Base-by-base conservation (phyloP, 2,113 vertebrate species). In the Elgaria multicarinata region DNA sequence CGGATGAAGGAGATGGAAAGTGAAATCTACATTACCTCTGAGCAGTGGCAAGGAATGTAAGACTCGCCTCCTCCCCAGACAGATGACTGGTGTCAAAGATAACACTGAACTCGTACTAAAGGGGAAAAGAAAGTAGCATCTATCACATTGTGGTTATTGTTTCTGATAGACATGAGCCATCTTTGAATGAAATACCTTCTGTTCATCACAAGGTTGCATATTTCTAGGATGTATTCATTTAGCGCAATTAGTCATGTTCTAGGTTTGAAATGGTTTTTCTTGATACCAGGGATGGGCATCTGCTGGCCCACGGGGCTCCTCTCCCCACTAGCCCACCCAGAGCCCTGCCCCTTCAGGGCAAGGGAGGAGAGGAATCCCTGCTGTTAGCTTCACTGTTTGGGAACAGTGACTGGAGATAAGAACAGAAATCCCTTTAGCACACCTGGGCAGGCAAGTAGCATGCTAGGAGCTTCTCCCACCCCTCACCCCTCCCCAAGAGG, bases 21-120 rank as follows among this genome's bases (percentile, higher is more conserved):
- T 7, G 28, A 53, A 71, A 4, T 16, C 58, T 44, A 36, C 42
- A 93, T 95, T 95, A 99, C 99, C 99, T 99, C 95, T 98, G 98
- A 62, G 99, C 98, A 86, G 98, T 98, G 91, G 99, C 94, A 20
- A 98, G 96, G 96, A 99, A 99, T 82, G 97, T 96, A 84, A 99
- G 96, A 0, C 93, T 97, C 62, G 98, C 98, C 55, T 99, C 98
- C 92, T 98, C 98, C 13, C 99, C 98, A 20, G 98, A 98, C 84
- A 99, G 97, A 92, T 97, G 98, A 93, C 97, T 99, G 0, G 99
- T 99, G 93, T 99, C 99, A 94, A 99, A 99, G 95, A 99, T 99
- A 79, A 99, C 96, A 10, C 98, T 98, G 94, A 99, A 98, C 69
- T 99, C 98, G 86, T 98, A 99, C 99, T 99, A 93, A n/a, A 0